Evolutionary conservation across 2,113 vertebrate genomes (phyloP).

Genomic region (Lepisosteus osseus): DNA sequence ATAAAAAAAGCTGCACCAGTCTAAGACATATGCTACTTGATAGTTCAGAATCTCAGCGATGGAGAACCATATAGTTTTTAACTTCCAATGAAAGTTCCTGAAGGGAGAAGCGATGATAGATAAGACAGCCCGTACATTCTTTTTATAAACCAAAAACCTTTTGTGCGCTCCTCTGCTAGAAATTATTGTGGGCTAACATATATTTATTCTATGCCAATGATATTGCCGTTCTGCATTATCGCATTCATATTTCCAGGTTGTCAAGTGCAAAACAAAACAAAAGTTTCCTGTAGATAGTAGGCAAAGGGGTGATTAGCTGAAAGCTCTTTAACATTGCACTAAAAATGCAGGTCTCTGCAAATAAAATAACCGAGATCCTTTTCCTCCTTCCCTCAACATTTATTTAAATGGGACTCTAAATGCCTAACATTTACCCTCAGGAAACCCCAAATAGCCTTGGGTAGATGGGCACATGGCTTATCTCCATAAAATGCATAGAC

Average conservation of each 20-base stretch:
- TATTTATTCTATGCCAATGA: slow-evolving; percentile 30
- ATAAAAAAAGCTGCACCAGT: slow-evolving; percentile 63
- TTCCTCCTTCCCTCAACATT: slow-evolving; percentile 1
- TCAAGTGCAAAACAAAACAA: no score
- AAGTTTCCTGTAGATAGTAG: no score
- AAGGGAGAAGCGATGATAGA: slow-evolving; percentile 34
- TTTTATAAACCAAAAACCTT: not conserved
- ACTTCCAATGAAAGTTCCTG: slow-evolving; percentile 34
- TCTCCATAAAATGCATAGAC: not conserved
- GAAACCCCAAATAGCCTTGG: slow-evolving; percentile 13
- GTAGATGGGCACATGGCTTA: slow-evolving; percentile 1
- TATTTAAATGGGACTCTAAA: not conserved
- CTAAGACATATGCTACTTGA: slow-evolving; percentile 53
- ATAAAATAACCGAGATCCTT: not conserved
- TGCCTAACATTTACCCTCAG: slow-evolving; percentile 4
- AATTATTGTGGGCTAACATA: slow-evolving; percentile 26
- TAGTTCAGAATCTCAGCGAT: slow-evolving; percentile 26
- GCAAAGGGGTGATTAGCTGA: no score
- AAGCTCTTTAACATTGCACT: no score
- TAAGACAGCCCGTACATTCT: slow-evolving; percentile 26
- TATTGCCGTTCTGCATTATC: slow-evolving; percentile 5
- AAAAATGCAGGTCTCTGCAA: no score
- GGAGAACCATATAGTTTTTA: slow-evolving; percentile 31
- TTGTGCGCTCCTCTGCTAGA: slow-evolving; percentile 22
- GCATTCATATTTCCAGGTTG: no score